phyloP scores from a whole-genome alignment of 2,113 vertebrate genomes.

The human region DNA sequence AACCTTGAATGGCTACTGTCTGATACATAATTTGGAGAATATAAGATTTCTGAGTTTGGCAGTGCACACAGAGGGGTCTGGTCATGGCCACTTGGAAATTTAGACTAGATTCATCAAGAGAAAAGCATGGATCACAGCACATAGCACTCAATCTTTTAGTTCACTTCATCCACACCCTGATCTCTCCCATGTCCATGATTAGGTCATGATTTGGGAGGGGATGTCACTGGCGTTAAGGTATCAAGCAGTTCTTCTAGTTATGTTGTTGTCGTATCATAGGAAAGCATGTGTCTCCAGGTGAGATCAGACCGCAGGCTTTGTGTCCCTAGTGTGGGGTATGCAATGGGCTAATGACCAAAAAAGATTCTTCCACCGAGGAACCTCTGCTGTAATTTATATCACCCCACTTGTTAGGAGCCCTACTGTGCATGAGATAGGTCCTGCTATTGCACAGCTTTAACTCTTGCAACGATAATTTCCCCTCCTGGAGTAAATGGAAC shows the following conservation, averaged over 20 bases:
- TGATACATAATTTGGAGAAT: not conserved
- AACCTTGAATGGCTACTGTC: not conserved
- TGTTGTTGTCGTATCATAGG: not conserved
- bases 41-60: not conserved
- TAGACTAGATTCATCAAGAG: not conserved
- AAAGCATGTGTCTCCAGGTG: not conserved
- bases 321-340: not conserved
- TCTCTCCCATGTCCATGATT: accelerated
- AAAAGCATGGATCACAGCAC: not conserved
- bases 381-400: not conserved
- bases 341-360: not conserved
- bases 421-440: too few species aligned
- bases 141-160: not conserved
- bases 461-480: too few species aligned
- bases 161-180: not conserved
- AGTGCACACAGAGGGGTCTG: not conserved
- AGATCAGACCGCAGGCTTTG: not conserved
- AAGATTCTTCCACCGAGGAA: not conserved
- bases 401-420: too few species aligned
- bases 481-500: too few species aligned
- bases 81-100: not conserved
- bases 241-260: not conserved
- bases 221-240: not conserved
- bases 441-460: too few species aligned
- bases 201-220: not conserved